Evolutionary conservation across 2,113 vertebrate species (phyloP), one percentile per base, ranked within the genome.

Genomic region (Pomatostomus ruficeps): DNA sequence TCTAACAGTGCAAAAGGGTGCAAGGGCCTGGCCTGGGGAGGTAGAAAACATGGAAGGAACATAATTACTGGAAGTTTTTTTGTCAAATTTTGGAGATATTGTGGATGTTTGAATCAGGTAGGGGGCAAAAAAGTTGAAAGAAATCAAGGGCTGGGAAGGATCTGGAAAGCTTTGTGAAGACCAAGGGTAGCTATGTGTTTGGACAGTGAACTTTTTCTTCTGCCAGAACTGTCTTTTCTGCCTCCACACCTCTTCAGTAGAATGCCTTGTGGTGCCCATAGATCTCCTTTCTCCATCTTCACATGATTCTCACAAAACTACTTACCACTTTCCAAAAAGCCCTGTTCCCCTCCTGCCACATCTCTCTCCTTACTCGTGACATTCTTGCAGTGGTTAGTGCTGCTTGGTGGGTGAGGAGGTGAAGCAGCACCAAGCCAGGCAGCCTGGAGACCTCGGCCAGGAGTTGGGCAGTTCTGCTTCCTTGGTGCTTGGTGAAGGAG

Each of bases 11-110:
- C 1, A 0, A 70, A 92, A 70, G 5, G 29, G 7, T n/a, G 16
- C 0, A 0, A 67, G 9, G 8, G 3, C 24, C 36, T 87, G 46
- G 22, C 9, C 14, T 43, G 12, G 17, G 25, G 25, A 54, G 3
- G 20, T 2, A 84, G 28, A 68, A 29, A 25, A 10, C 7, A 36
- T 26, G 21, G 59, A 45, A 71, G 31, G 28, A 79, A 76, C 65
- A 25, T 1, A 55, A 16, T 22, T 57, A 46, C 14, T 48, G 36
- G 5, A 65, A 38, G 5, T 0, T 7, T 23, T 65, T 89, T 25
- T 67, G 28, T 38, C 33, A 59, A 22, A 51, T 75, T 42, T 68
- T 65, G 25, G 11, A 80, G 40, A 31, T 46, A 55, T 6, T 83
- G 29, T 23, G 15, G 5, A 2, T 62, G 10, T 52, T 35, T 29